Evolutionary conservation across 2,797 vertebrate genomes (phyloP), one percentile per base, ranked within the genome.

Genomic region (Chrosomus eos): DNA sequence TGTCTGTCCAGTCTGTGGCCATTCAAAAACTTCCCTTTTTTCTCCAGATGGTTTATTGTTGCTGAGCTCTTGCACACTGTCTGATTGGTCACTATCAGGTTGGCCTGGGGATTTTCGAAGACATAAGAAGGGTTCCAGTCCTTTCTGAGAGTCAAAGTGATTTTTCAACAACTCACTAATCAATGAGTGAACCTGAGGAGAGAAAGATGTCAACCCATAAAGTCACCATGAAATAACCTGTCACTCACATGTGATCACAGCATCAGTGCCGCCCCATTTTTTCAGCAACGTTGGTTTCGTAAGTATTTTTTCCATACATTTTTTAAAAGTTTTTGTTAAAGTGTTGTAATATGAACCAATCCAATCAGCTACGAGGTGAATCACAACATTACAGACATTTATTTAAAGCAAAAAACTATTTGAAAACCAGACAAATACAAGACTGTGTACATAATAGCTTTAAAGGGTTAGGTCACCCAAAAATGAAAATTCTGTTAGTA

Each of bases 141-240:
- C 80, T 31, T 93, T 93, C 40, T 90, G 6, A n/a, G 93, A 93
- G 58, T 90, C 81, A n/a, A 94, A 91, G 83, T 94, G 93, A 84
- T 93, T 94, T 79, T 93, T 93, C 85, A 95, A 23, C 68, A 94
- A 87, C 38, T 94, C 93, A 75, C 93, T 94, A 75, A 95, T 93
- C 88, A 95, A 86, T 67, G 90, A 91, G 0, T 94, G 92, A 51
- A 95, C 91, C 95, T 95, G 86, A 62, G 33, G 58, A 51, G 0
- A 73, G 28, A 36, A 75, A 40, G 7, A 74, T 71, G 11, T 62
- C 70, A 43, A 33, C 19, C 36, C 53, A 55, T 55, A n/a, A 23
- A 64, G 26, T 31, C 5, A 64, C 26, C n/a, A 62, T 62, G 11
- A 62, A 28, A 62, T 28, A n/a, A 58, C 4, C 55, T 58, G 4